Conservation (phyloP, 35 echinoderm and acorn worm genomes). For the Apostichopus parvimensis region DNA sequence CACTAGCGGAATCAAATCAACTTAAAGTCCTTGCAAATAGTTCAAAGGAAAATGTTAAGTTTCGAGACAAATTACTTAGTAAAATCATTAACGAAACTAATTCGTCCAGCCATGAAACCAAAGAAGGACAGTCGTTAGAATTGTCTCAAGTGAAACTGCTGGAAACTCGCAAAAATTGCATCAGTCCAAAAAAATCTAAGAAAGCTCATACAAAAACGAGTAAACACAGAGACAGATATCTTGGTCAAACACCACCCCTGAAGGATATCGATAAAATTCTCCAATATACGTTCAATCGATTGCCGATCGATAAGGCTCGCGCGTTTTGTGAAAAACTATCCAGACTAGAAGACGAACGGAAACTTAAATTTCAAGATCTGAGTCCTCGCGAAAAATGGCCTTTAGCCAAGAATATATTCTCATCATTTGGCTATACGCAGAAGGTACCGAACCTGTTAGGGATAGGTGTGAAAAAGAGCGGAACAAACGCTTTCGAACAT, state of each 20-base stretch:
- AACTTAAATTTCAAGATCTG: neutral
- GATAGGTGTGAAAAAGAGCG: constrained; percentile 87
- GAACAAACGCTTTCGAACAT: constrained; percentile 76
- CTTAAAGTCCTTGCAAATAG: too few relatives aligned
- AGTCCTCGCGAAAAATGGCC: constrained; percentile 53
- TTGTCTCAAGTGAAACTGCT: too few relatives aligned
- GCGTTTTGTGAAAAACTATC: neutral
- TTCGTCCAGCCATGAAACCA: too few relatives aligned
- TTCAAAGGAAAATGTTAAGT: too few relatives aligned
- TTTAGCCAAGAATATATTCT: constrained; percentile 28
- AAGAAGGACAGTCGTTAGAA: too few relatives aligned
- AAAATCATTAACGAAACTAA: too few relatives aligned
- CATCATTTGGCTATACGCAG: constrained; percentile 64
- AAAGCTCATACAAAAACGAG: neutral
- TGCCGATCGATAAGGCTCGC: neutral
- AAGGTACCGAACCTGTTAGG: constrained; percentile 75
- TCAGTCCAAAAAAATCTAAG: too few relatives aligned
- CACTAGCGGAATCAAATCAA: too few relatives aligned
- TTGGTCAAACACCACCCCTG: neutral
- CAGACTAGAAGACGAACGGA: neutral
- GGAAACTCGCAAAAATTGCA: too few relatives aligned
- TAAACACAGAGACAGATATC: neutral
- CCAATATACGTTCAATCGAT: neutral
- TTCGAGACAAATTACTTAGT: too few relatives aligned
- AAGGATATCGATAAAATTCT: neutral